These are phyloP conservation scores for Caradrina clavipalpis DNA, from an alignment of 2,888 invertebrate genomes.

Conservation along the genomic window DNA sequence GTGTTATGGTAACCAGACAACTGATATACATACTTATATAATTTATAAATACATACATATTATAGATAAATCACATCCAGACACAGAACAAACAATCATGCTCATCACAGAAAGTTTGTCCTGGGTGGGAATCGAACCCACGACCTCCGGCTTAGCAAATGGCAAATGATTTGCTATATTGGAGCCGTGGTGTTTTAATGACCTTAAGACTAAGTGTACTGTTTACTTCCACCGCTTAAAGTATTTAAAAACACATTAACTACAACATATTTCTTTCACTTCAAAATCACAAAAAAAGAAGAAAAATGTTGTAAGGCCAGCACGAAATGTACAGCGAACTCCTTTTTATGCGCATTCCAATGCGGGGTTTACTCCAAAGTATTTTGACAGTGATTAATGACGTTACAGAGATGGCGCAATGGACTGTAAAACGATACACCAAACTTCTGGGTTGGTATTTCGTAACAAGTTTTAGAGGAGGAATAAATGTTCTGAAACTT, in stretches of 20 bases:
- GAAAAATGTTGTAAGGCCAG: constrained; percentile 24
- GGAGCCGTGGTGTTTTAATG: too few relatives aligned
- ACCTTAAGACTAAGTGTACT: not conserved
- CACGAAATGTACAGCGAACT: constrained; percentile 43
- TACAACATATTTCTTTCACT: constrained; percentile 33
- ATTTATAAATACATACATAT: too few relatives aligned
- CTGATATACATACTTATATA: too few relatives aligned
- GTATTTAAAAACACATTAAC: constrained; percentile 52
- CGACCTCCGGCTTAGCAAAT: too few relatives aligned
- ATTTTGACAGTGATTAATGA: constrained; percentile 61
- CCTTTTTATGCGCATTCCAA: constrained; percentile 59
- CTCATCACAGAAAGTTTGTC: too few relatives aligned
- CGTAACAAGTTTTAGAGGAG: constrained; percentile 37
- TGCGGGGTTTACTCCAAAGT: constrained; percentile 51
- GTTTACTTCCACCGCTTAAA: not conserved
- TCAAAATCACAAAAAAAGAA: constrained; percentile 25
- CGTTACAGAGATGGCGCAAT: constrained; percentile 52
- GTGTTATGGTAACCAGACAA: too few relatives aligned
- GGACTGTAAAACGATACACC: constrained; percentile 56
- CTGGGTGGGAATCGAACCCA: too few relatives aligned
- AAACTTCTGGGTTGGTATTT: constrained; percentile 50
- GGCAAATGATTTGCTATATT: too few relatives aligned
- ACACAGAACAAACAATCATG: too few relatives aligned
- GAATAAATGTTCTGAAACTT: constrained; percentile 30
- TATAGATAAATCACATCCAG: too few relatives aligned